Evolutionary conservation across 2,797 vertebrate genomes (phyloP).

Genomic region (Sparidentex hasta): DNA sequence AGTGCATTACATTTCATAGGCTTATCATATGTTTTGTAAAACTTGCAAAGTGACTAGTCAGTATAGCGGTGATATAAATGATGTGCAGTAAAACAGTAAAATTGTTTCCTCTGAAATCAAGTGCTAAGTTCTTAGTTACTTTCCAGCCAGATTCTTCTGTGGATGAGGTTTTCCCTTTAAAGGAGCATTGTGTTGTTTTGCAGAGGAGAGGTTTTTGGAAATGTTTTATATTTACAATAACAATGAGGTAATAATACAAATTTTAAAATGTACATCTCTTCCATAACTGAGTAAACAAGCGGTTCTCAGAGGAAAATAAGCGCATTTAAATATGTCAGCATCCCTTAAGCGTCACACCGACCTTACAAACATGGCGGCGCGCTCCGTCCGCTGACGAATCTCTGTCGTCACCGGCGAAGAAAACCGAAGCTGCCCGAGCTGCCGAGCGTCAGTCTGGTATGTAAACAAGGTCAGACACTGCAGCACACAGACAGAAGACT

Average conservation of each 20-base stretch:
- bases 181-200: too few relatives aligned
- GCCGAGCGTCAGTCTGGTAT: slow-evolving; percentile 58
- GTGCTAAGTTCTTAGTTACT: too few relatives aligned
- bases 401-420: slow-evolving; percentile 69
- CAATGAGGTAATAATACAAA: too few relatives aligned
- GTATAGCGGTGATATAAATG: too few relatives aligned
- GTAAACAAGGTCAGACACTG: slow-evolving; percentile 87
- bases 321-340: neutral
- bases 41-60: neutral
- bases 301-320: too few relatives aligned
- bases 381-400: neutral
- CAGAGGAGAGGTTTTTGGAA: too few relatives aligned
- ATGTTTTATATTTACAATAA: too few relatives aligned
- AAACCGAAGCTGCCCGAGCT: slow-evolving; percentile 67
- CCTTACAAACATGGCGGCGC: slow-evolving; percentile 66
- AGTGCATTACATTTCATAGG: too few relatives aligned
- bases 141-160: neutral
- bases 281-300: too few relatives aligned
- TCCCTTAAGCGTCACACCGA: neutral
- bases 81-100: too few relatives aligned
- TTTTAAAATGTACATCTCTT: too few relatives aligned
- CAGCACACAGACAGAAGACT: slow-evolving; percentile 59
- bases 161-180: neutral
- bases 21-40: neutral
- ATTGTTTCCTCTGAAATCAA: too few relatives aligned